These are phyloP conservation scores for Salvelinus alpinus DNA, from an alignment of 2,113 vertebrate species.

Conservation along the genomic window DNA sequence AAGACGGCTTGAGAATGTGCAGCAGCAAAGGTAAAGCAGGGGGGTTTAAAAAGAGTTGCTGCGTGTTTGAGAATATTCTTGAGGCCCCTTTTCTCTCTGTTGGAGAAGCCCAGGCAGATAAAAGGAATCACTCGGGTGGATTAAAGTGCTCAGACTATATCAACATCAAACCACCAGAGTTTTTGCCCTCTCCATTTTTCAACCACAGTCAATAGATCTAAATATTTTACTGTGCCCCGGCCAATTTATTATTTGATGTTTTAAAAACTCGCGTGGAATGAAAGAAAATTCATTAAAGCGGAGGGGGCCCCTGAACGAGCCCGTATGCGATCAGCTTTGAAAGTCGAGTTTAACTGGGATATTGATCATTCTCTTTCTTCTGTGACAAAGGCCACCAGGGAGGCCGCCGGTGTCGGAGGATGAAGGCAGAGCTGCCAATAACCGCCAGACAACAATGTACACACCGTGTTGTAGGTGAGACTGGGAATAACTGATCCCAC, in stretches of 20 bases:
- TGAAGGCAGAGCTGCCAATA: constrained; percentile 91
- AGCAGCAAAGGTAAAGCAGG: constrained; percentile 24
- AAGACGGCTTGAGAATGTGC: not conserved
- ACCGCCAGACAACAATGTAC: constrained; percentile 73
- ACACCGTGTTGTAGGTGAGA: constrained; percentile 70
- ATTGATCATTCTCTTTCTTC: constrained; percentile 99
- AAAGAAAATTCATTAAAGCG: constrained; percentile 99
- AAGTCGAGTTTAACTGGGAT: constrained; percentile 98
- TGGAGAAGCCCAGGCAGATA: constrained; percentile 85
- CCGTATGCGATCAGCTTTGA: constrained; percentile 95
- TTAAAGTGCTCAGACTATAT: constrained; percentile 98
- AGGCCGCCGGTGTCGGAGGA: constrained; percentile 88
- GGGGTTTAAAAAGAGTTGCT: constrained; percentile 67
- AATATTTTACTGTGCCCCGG: constrained; percentile 99
- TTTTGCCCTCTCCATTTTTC: constrained; percentile 98
- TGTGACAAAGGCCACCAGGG: constrained; percentile 98
- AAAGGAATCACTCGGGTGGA: constrained; percentile 97
- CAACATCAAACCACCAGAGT: constrained; percentile 98
- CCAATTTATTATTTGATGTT: constrained; percentile 99
- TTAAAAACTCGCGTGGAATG: constrained; percentile 98
- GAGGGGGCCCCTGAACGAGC: constrained; percentile 84
- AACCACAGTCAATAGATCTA: constrained; percentile 99
- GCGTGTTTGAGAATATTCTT: constrained; percentile 75
- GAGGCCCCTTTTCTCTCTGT: constrained; percentile 74
- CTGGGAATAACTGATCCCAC: constrained; percentile 49